Evolutionary conservation across 2,888 invertebrate genomes (phyloP).

Genomic region (Ecdyonurus torrentis): DNA sequence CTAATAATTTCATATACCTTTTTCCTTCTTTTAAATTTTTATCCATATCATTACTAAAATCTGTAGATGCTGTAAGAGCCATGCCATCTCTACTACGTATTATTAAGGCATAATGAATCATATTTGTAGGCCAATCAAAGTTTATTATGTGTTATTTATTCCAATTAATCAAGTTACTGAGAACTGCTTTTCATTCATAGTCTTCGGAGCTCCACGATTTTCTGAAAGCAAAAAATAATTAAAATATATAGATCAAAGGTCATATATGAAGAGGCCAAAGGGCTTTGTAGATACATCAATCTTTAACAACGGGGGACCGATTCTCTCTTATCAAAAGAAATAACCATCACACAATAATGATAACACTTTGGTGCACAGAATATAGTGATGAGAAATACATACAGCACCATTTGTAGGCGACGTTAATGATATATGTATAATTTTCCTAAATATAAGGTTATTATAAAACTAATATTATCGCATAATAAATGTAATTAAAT

Average conservation of each 20-base stretch:
- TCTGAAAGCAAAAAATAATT: not conserved
- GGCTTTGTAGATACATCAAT: too few species aligned
- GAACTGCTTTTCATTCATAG: not conserved
- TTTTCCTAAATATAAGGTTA: too few species aligned
- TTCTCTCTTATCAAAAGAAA: too few species aligned
- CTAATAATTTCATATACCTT: constrained; percentile 21
- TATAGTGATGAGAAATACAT: too few species aligned
- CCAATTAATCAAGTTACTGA: not conserved
- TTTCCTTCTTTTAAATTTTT: constrained; percentile 21
- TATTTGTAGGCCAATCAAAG: too few species aligned
- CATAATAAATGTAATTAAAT: not conserved
- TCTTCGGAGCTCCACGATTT: not conserved
- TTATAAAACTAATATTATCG: not conserved
- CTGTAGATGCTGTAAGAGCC: constrained; percentile 23
- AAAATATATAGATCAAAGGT: too few species aligned
- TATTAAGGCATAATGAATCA: constrained; percentile 21
- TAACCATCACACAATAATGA: too few species aligned
- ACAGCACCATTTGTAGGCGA: too few species aligned
- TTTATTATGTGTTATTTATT: not conserved
- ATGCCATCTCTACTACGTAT: constrained; percentile 22
- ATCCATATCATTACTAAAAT: constrained; percentile 21
- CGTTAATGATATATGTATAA: too few species aligned
- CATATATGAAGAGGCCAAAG: too few species aligned
- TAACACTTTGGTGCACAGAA: too few species aligned
- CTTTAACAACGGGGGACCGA: too few species aligned